phyloP scores from a whole-genome alignment of 1,140 invertebrate species.

The Linepithema humile region DNA sequence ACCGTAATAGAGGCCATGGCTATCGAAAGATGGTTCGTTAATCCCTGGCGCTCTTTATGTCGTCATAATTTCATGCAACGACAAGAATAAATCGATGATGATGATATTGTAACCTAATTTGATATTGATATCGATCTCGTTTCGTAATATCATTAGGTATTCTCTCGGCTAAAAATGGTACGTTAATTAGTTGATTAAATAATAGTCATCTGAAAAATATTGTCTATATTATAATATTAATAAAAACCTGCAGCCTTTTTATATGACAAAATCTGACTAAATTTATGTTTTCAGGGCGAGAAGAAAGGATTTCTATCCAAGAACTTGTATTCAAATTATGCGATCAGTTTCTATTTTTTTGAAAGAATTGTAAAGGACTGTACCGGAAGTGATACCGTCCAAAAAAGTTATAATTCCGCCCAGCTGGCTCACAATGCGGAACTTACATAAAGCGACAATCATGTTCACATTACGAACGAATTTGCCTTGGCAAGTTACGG shows the following conservation, averaged over 20 bases:
- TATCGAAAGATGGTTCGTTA: constrained; percentile 59
- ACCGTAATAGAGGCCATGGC: constrained; percentile 40
- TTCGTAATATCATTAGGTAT: background rate
- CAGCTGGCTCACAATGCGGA: constrained; percentile 74
- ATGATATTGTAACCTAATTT: background rate
- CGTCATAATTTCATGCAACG: constrained; percentile 45
- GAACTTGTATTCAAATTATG: no score
- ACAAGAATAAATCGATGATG: constrained; percentile 53
- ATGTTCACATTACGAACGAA: constrained; percentile 53
- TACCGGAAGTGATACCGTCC: constrained; percentile 60
- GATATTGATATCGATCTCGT: background rate
- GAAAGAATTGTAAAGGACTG: no score
- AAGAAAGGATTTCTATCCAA: no score
- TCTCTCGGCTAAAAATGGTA: no score
- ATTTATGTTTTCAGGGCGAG: no score
- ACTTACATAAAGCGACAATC: constrained; percentile 73
- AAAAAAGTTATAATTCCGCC: constrained; percentile 41
- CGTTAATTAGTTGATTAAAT: no score
- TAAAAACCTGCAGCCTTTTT: no score
- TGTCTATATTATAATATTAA: no score
- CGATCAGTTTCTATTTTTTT: no score
- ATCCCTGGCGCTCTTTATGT: constrained; percentile 13
- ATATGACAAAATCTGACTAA: no score
- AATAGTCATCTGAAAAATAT: no score
- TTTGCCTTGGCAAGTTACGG: constrained; percentile 66